phyloP scores from a whole-genome alignment of 1,140 invertebrate species.

The Monochamus saltuarius region DNA sequence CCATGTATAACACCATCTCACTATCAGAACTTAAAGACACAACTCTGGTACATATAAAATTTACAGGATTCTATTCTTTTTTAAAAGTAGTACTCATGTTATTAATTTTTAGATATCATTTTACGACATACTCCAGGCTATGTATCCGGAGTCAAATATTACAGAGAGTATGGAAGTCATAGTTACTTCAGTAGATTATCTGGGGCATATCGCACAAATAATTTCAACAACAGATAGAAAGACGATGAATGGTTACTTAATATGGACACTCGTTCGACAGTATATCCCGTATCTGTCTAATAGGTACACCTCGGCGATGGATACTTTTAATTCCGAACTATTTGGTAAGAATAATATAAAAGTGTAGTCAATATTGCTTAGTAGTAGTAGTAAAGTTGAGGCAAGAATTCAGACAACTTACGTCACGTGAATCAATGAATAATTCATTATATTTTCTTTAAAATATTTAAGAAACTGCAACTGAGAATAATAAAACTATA shows the following conservation, averaged over 20 bases:
- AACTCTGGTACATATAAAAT: conserved; percentile 51
- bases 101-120: conserved; percentile 57
- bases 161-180: conserved; percentile 58
- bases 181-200: conserved; percentile 57
- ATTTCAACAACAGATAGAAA: conserved; percentile 60
- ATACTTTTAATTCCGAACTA: conserved; percentile 56
- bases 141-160: conserved; percentile 58
- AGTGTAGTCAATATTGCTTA: conserved; percentile 7
- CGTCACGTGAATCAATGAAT: no score
- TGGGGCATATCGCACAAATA: conserved; percentile 57
- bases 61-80: no score
- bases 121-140: conserved; percentile 56
- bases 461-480: no score
- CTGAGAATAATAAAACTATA: no score
- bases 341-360: no score
- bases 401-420: no score
- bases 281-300: conserved; percentile 62
- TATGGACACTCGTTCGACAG: conserved; percentile 59
- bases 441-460: no score
- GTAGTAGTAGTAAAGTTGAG: neutral
- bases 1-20: conserved; percentile 48
- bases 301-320: conserved; percentile 56
- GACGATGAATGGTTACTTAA: conserved; percentile 63
- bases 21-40: conserved; percentile 52
- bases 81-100: no score